Percentiles rank a stretch among this genome's conserved stretches.
Conservation (phyloP, 2,888 invertebrate genomes). For the Plagodis dolabraria region DNA sequence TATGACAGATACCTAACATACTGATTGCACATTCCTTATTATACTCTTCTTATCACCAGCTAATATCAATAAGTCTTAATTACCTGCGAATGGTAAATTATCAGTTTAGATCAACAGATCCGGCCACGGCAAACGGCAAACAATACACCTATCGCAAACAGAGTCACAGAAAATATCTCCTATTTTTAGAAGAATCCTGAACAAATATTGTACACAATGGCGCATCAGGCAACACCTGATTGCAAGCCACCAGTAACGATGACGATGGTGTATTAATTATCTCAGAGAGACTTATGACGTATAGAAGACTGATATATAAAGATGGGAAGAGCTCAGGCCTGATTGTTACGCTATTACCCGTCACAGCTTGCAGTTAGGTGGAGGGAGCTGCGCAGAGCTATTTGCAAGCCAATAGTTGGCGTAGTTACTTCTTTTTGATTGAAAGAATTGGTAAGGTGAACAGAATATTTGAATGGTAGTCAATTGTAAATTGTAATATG, state of each 20-base stretch:
- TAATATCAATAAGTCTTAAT: too few relatives aligned
- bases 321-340: slow-evolving; percentile 8
- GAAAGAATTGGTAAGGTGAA: slow-evolving; percentile 19
- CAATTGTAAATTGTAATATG: background rate
- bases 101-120: slow-evolving; percentile 5
- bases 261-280: slow-evolving; percentile 31
- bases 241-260: slow-evolving; percentile 31
- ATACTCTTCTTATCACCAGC: too few relatives aligned
- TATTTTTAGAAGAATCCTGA: slow-evolving; percentile 30
- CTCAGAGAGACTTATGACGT: slow-evolving; percentile 32
- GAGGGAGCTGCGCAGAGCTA: slow-evolving; percentile 1
- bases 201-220: slow-evolving; percentile 25
- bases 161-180: slow-evolving; percentile 16
- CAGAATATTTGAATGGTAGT: background rate
- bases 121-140: slow-evolving; percentile 9
- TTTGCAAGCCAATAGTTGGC: slow-evolving; percentile 8
- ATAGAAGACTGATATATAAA: slow-evolving; percentile 26
- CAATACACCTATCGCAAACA: slow-evolving; percentile 14
- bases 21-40: too few relatives aligned
- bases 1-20: too few relatives aligned
- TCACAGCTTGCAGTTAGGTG: slow-evolving; percentile 10
- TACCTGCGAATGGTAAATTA: background rate
- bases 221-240: slow-evolving; percentile 6
- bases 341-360: slow-evolving; percentile 15
- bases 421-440: slow-evolving; percentile 1